phyloP scores from a whole-genome alignment of 2,888 invertebrate genomes.

The Tanypteryx hageni region DNA sequence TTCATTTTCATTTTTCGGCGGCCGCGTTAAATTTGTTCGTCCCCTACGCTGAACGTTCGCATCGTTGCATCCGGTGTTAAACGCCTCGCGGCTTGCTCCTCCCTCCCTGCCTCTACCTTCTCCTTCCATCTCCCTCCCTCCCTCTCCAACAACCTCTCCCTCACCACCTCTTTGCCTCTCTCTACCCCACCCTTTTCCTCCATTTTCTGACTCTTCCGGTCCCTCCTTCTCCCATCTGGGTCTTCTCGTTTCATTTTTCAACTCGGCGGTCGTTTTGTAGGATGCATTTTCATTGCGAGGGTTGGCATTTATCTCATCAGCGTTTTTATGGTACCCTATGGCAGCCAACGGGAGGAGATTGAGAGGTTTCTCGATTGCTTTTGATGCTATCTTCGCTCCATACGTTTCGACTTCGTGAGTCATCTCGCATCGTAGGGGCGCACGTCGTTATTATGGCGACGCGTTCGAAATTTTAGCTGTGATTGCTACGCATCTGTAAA shows the following conservation, averaged over 20 bases:
- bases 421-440: too few species aligned
- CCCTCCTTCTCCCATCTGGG: background rate
- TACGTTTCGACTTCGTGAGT: too few species aligned
- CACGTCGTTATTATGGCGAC: too few species aligned
- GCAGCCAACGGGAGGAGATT: background rate
- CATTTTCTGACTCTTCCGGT: background rate
- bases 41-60: too few species aligned
- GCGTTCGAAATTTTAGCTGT: too few species aligned
- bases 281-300: constrained; percentile 44
- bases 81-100: background rate
- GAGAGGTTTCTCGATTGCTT: background rate
- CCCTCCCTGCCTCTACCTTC: too few species aligned
- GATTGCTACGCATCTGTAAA: too few species aligned
- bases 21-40: too few species aligned
- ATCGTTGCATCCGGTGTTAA: background rate
- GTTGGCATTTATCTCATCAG: constrained; percentile 31
- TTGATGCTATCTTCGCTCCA: background rate
- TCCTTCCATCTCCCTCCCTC: background rate
- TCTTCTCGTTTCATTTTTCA: constrained; percentile 41
- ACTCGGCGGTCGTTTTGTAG: constrained; percentile 39
- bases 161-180: background rate
- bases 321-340: background rate
- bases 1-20: too few species aligned
- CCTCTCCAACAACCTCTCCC: background rate
- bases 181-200: background rate